Evolutionary conservation across 2,888 invertebrate genomes (phyloP), one percentile per base, ranked within the genome.

Genomic region (Protophormia terraenovae): DNA sequence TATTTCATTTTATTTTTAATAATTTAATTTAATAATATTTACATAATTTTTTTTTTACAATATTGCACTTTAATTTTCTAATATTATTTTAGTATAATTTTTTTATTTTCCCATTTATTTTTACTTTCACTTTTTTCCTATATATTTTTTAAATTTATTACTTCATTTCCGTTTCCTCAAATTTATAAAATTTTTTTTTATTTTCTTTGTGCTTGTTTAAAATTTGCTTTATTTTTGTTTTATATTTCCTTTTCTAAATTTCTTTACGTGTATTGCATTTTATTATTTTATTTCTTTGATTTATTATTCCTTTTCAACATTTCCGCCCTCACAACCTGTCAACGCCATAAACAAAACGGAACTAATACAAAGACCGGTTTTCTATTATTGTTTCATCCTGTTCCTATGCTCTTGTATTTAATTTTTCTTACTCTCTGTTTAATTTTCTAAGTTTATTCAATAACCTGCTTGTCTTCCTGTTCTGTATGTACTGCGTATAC

Each of bases 261-360:
- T 55, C 66, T 35, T 71, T 84, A 79, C 77, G 79, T 72, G 53
- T 41, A 45, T 19, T 55, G 6, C 47, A 10, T 50, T 22, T 16
- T 45, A 58, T 24, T 69, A 12, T 16, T 24, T 12, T 5, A 22
- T 16, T 45, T 6, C 12, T 22, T 41, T n/a, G n/a, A n/a, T n/a
- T 69, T 64, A 32, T 0, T 10, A n/a, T 14, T n/a, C 8, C 47
- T 35, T 47, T 4, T 62, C 8, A 66, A 8, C 27, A 62, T 75
- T 71, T 79, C 82, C 83, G 75, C 55, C 77, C 81, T 75, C 47
- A 84, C 79, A 86, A 87, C 86, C 81, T 86, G 78, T 73, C 86
- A 80, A 67, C 66, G 72, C 75, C 67, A 84, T 78, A 76, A 79
- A 79, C 81, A 67, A 84, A 86, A 87, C 84, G 87, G 84, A 86